Evolutionary conservation across 2,797 vertebrate genomes (phyloP).

Genomic region (Alauda arvensis): DNA sequence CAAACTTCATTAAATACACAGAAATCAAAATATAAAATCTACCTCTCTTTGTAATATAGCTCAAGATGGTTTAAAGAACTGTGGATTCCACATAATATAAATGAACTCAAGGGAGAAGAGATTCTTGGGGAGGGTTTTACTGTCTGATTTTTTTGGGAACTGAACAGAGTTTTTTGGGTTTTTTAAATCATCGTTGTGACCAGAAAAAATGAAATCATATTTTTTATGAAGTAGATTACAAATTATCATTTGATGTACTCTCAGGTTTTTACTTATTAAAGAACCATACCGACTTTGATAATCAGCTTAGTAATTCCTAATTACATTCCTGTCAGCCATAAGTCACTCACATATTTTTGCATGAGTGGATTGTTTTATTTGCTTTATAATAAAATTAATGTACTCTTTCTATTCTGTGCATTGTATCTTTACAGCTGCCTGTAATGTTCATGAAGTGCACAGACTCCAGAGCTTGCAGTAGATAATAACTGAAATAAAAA

Average conservation of each 20-base stretch:
- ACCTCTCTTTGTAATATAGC: not conserved
- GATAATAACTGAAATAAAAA: not conserved
- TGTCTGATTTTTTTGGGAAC: not conserved
- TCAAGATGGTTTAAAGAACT: not conserved
- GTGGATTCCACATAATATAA: not conserved
- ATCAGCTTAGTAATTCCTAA: not conserved
- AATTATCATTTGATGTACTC: not conserved
- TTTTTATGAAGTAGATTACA: not conserved
- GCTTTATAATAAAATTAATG: not conserved
- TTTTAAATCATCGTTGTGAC: not conserved
- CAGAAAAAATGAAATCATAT: not conserved
- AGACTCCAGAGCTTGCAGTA: not conserved
- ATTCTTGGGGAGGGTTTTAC: not conserved
- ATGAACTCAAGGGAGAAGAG: not conserved
- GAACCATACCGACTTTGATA: not conserved
- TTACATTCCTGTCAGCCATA: not conserved
- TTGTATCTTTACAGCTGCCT: not conserved
- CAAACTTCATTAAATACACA: not conserved
- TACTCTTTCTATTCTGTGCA: not conserved
- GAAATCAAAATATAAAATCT: not conserved
- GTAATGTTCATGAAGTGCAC: not conserved
- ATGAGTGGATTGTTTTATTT: not conserved
- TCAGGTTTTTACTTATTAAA: not conserved
- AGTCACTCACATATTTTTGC: not conserved
- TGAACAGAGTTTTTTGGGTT: not conserved